Percentiles rank a stretch among this genome's conserved stretches.
These are phyloP conservation scores for Dendrophyllia cribrosa DNA, from an alignment of 64 coral and sea anemone genomes.

Conservation along the genomic window DNA sequence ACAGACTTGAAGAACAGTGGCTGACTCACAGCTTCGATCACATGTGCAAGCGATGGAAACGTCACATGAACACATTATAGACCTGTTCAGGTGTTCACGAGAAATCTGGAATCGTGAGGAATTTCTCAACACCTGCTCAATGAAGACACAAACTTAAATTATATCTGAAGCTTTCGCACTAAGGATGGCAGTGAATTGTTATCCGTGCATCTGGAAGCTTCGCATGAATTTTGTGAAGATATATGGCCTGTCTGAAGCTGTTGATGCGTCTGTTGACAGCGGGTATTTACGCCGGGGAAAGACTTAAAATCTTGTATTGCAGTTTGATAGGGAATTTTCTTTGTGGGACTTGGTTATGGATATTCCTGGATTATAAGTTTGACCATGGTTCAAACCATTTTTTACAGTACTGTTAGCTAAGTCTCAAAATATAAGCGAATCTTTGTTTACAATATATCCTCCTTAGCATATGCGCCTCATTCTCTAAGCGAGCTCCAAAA, in stretches of 20 bases:
- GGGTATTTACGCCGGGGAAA: background rate
- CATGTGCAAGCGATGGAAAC: constrained; percentile 95
- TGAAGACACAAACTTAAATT: background rate
- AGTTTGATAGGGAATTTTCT: too few relatives aligned
- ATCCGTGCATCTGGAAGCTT: background rate
- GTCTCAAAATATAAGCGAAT: too few relatives aligned
- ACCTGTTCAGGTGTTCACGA: background rate
- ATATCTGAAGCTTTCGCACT: background rate
- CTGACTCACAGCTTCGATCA: constrained; percentile 94
- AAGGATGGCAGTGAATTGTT: background rate
- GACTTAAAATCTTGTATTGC: too few relatives aligned
- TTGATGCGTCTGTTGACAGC: constrained; percentile 1
- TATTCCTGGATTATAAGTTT: too few relatives aligned
- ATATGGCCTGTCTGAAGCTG: constrained; percentile 20
- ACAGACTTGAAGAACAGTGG: constrained; percentile 96
- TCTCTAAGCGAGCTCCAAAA: too few relatives aligned
- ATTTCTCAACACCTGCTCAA: background rate
- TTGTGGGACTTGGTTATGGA: too few relatives aligned
- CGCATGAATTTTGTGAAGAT: background rate
- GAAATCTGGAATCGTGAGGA: background rate
- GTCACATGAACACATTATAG: constrained; percentile 82
- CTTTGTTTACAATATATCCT: too few relatives aligned
- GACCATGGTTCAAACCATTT: too few relatives aligned
- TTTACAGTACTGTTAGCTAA: too few relatives aligned
- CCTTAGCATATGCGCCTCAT: too few relatives aligned